phyloP scores from a whole-genome alignment of 2,797 vertebrate genomes.

The Scolopax rusticola region DNA sequence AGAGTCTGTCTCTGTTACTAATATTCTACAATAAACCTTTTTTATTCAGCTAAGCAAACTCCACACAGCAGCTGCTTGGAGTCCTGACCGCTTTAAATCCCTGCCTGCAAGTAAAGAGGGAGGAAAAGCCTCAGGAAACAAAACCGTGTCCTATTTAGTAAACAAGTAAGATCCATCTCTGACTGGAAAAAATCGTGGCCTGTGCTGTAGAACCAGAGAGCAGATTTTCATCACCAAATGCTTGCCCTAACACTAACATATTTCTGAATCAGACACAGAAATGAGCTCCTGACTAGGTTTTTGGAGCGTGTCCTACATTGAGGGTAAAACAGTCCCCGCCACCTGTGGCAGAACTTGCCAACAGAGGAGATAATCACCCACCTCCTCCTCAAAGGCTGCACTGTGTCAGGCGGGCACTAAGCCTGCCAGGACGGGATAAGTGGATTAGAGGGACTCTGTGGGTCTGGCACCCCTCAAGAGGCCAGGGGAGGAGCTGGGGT shows the following conservation, averaged over 20 bases:
- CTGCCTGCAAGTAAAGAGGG: not conserved
- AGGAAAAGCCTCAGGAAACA: not conserved
- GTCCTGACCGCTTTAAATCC: not conserved
- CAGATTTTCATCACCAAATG: not conserved
- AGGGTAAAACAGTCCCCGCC: not conserved
- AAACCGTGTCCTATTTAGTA: not conserved
- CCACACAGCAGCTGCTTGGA: not conserved
- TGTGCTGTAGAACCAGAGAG: not conserved
- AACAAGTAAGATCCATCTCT: not conserved
- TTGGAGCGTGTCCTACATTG: not conserved
- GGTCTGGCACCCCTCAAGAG: not conserved
- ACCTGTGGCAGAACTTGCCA: not conserved
- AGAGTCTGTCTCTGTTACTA: not conserved
- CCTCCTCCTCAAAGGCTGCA: not conserved
- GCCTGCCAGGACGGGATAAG: not conserved
- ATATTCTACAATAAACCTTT: not conserved
- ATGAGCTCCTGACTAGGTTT: not conserved
- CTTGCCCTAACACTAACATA: not conserved
- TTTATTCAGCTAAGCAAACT: not conserved
- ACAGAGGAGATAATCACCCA: not conserved
- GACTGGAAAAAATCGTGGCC: not conserved
- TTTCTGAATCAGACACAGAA: not conserved
- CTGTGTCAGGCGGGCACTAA: not conserved
- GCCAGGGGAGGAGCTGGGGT: fast-evolving
- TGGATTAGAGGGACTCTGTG: not conserved